Conservation (phyloP, 2,797 vertebrate species). For the Champsocephalus gunnari region DNA sequence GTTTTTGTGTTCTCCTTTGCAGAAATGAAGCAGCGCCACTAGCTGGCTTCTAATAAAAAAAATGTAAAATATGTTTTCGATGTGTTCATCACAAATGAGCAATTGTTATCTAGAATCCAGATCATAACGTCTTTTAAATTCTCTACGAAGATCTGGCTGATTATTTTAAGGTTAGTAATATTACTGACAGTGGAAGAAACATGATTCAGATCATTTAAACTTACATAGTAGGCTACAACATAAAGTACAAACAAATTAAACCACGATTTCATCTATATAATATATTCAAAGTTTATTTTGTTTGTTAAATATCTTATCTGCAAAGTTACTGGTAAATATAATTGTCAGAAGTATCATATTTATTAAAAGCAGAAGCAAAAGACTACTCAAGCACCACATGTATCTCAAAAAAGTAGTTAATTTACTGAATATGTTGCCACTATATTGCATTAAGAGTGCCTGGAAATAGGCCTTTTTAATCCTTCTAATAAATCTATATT, state of each 20-base stretch:
- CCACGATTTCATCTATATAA: neutral
- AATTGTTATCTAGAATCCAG: no score
- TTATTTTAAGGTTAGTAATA: neutral
- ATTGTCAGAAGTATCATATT: neutral
- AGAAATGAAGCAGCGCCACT: slow-evolving; percentile 26
- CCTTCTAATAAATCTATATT: neutral
- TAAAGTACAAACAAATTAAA: neutral
- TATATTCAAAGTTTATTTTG: neutral
- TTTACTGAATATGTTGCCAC: neutral
- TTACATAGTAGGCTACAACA: no score
- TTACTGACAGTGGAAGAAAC: neutral
- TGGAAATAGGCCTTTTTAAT: neutral
- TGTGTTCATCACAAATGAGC: no score
- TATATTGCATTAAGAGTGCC: neutral
- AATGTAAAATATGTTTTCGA: no score
- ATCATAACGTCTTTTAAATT: no score
- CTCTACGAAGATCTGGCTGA: neutral
- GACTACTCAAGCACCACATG: neutral
- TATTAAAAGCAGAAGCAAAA: neutral
- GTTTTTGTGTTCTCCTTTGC: neutral
- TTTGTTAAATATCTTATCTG: neutral
- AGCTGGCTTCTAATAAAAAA: neutral
- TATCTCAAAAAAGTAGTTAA: neutral
- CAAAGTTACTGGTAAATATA: neutral
- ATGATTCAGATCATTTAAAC: neutral